These are phyloP conservation scores for Arctia plantaginis DNA, from an alignment of 2,888 invertebrate genomes.

Conservation along the genomic window DNA sequence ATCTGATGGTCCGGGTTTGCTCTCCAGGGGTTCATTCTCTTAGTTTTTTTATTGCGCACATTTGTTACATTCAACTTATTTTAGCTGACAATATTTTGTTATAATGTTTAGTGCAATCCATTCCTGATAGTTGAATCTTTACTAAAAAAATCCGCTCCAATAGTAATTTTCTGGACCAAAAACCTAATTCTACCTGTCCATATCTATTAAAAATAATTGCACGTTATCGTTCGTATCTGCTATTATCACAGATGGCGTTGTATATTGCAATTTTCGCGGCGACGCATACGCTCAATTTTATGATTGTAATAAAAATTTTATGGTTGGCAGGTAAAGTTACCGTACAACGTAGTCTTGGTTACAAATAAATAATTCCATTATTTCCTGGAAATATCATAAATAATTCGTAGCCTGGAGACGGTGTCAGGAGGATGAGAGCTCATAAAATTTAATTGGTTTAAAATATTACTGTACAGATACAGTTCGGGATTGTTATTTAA, in stretches of 20 bases:
- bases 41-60: no score
- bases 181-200: no score
- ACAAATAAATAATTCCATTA: conserved; percentile 23
- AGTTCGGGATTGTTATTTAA: neutral
- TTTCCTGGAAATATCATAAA: conserved; percentile 3
- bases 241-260: conserved; percentile 21
- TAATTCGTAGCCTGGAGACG: neutral
- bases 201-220: neutral
- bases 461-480: conserved; percentile 2
- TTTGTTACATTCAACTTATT: no score
- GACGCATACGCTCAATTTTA: conserved; percentile 27
- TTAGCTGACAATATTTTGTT: no score
- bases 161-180: no score
- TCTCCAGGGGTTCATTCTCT: no score
- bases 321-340: conserved; percentile 24
- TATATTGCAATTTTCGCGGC: conserved; percentile 22
- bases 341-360: conserved; percentile 14
- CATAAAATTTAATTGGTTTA: neutral
- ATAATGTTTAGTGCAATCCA: no score
- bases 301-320: conserved; percentile 28
- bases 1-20: no score
- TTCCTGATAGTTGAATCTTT: no score
- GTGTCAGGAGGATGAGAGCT: neutral
- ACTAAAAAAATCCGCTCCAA: no score
- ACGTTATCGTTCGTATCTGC: conserved; percentile 12